Evolutionary conservation across 2,797 vertebrate species (phyloP), one percentile per base, ranked within the genome.

Genomic region (Amblyopsis hoosieri): DNA sequence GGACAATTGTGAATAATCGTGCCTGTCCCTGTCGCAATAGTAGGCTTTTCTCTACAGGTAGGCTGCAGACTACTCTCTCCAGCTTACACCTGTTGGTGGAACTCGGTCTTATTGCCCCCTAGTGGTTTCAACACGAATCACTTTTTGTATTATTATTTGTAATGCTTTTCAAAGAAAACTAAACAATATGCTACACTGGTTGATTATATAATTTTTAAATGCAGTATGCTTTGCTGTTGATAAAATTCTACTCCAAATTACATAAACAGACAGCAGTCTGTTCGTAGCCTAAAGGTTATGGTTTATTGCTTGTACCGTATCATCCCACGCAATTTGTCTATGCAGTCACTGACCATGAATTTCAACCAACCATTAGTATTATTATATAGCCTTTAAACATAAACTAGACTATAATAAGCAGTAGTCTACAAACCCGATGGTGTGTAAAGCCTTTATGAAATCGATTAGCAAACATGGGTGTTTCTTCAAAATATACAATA

Each of bases 11-110:
- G 12, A 52, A 23, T 7, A 46, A 37, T 58, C 54, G 72, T 47
- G 76, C 14, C 61, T 29, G 69, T 57, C 19, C 2, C 15, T 68
- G 71, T 61, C 49, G 19, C 45, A 76, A 76, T 75, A 66, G 68
- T 67, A 71, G 72, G 53, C 46, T 17, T 60, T 37, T 64, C 57
- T 78, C 83, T 53, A 88, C 87, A 90, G 86, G 86, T 88, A 87
- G 67, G 82, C 66, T 76, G 67, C 63, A 66, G 75, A 67, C 75
- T 57, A 42, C 68, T 56, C 33, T 61, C 80, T 78, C 72, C 63
- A 76, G 69, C 62, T 80, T 90, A 83, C 88, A 91, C 90, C 90
- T 91, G 90, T 90, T 90, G 86, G 88, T 80, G 62, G 87, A 71
- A 86, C 75, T 83, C 82, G 85, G 81, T 86, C 83, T 84, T 83